Percentiles rank a stretch among this genome's conserved stretches.
phyloP scores from a whole-genome alignment of 2,797 vertebrate species.

The Uromys caudimaculatus region DNA sequence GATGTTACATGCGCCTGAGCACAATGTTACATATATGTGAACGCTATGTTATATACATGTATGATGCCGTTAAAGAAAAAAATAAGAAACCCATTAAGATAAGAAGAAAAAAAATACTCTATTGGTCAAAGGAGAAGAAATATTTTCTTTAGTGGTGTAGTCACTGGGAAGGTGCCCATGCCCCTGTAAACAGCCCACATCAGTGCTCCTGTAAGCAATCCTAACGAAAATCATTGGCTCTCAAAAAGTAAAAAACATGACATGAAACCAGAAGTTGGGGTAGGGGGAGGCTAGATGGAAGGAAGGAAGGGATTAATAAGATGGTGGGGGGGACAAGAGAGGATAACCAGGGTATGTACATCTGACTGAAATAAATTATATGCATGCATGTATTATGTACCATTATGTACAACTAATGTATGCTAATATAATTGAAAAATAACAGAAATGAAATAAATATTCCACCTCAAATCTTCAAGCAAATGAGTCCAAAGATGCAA shows the following conservation, averaged over 20 bases:
- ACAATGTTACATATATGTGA: background rate
- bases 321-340: background rate
- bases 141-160: background rate
- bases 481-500: background rate
- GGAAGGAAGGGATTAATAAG: background rate
- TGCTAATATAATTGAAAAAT: background rate
- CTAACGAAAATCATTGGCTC: background rate
- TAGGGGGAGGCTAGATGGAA: background rate
- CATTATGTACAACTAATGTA: background rate
- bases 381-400: background rate
- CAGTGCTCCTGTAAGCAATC: background rate
- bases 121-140: background rate
- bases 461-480: background rate
- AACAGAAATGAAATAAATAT: background rate
- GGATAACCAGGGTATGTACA: background rate
- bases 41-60: background rate
- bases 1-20: background rate
- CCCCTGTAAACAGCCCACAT: background rate
- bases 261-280: background rate
- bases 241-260: background rate
- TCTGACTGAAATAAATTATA: background rate
- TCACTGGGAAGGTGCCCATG: background rate
- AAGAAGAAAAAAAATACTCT: background rate
- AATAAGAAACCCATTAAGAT: background rate
- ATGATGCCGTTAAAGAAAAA: background rate